Conservation (phyloP, 2,888 invertebrate species). For the Chymomyza fuscimana region DNA sequence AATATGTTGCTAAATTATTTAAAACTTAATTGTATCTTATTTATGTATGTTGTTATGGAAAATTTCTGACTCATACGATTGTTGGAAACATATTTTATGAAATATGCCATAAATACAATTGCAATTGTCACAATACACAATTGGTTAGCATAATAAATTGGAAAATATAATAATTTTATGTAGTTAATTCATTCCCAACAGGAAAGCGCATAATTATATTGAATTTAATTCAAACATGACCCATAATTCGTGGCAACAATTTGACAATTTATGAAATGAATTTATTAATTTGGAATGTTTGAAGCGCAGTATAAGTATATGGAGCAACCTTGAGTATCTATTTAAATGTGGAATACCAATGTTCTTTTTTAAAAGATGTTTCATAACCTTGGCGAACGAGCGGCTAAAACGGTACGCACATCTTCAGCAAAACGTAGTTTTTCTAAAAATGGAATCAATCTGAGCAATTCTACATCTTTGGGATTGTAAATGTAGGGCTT, state of each 20-base stretch:
- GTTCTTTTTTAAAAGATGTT: background rate
- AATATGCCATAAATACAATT: conserved; percentile 5
- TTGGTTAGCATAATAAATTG: background rate
- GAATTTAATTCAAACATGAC: background rate
- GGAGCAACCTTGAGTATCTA: no score
- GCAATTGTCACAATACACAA: conserved; percentile 13
- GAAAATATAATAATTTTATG: background rate
- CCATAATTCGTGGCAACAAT: background rate
- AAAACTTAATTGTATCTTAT: no score
- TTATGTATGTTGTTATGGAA: background rate
- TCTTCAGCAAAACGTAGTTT: background rate
- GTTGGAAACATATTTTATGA: background rate
- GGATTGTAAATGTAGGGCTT: background rate
- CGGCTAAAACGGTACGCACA: background rate
- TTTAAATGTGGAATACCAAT: background rate
- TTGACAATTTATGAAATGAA: background rate
- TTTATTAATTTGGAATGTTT: background rate
- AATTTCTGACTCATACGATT: background rate
- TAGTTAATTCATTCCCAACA: background rate
- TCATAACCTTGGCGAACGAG: background rate
- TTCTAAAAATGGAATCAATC: background rate
- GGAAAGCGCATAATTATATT: background rate
- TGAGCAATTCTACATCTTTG: background rate
- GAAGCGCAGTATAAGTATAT: background rate
- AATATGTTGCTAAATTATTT: no score